Percentiles rank a stretch among this genome's conserved stretches.
These are phyloP conservation scores for Sebastes nivosus DNA, from an alignment of 2,797 vertebrate species.

Conservation along the genomic window DNA sequence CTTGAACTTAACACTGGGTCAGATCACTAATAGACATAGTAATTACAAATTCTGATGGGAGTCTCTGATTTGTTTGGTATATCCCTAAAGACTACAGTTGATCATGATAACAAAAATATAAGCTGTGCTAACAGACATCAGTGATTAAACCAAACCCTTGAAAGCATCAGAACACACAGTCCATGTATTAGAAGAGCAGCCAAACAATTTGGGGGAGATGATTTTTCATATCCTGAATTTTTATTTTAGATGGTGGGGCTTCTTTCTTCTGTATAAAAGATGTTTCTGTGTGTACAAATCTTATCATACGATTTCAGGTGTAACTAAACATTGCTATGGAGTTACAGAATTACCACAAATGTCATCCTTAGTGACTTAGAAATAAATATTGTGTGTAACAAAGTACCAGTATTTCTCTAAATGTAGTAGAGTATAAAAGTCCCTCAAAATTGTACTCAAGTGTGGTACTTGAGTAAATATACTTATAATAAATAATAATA, in stretches of 20 bases:
- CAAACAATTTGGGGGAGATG: not conserved
- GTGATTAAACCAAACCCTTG: not conserved
- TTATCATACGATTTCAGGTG: not conserved
- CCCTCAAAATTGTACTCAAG: too few relatives aligned
- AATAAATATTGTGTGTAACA: too few relatives aligned
- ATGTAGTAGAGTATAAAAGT: too few relatives aligned
- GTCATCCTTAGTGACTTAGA: too few relatives aligned
- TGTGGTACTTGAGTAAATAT: too few relatives aligned
- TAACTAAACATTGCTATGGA: too few relatives aligned
- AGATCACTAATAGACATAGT: too few relatives aligned
- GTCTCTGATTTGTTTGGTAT: not conserved
- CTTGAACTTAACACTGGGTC: too few relatives aligned
- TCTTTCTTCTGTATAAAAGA: not conserved
- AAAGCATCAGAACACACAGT: not conserved
- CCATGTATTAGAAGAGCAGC: not conserved
- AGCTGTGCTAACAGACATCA: not conserved
- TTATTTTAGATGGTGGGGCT: not conserved
- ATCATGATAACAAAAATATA: not conserved
- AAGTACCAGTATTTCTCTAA: too few relatives aligned
- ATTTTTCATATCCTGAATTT: not conserved
- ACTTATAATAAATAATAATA: too few relatives aligned
- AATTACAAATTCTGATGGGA: too few relatives aligned
- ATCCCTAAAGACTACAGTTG: not conserved
- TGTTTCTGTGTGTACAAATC: not conserved
- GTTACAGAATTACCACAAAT: not conserved